A percentile compares a stretch with the other conserved stretches of the same genome.
phyloP scores from a whole-genome alignment of 2,797 vertebrate species.

The Mormyrops boulengeri region DNA sequence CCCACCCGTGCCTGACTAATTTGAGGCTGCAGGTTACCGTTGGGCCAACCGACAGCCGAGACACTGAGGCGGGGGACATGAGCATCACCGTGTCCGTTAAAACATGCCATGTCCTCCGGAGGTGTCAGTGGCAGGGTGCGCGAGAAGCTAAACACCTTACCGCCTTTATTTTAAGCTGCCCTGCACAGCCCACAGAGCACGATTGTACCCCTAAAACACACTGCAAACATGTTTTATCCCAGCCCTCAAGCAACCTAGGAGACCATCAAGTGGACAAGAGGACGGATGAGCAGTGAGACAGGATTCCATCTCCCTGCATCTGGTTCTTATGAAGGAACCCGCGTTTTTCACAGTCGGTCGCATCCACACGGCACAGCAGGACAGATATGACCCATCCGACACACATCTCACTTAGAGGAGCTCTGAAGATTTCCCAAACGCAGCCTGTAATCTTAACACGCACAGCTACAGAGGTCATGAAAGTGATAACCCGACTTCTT shows the following conservation, averaged over 20 bases:
- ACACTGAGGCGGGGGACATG: constrained; percentile 29
- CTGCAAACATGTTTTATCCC: neutral
- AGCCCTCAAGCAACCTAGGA: neutral
- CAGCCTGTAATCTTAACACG: neutral
- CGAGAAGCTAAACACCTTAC: neutral
- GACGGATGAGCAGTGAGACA: neutral
- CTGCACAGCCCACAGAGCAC: neutral
- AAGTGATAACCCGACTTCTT: neutral
- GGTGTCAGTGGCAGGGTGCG: neutral
- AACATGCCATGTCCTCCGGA: neutral
- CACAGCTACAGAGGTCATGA: neutral
- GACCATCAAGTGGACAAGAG: neutral
- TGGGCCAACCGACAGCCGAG: constrained; percentile 39
- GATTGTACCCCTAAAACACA: neutral
- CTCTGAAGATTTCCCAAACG: neutral
- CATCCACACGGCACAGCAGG: neutral
- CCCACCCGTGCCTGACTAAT: constrained; percentile 61
- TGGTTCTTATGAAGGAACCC: neutral
- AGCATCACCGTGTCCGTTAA: neutral
- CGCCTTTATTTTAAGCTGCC: neutral
- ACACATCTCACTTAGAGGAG: neutral
- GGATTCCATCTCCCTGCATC: neutral
- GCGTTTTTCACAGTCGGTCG: neutral
- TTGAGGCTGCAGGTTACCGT: constrained; percentile 64
- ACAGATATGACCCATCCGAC: neutral